Conservation (phyloP, 2,113 vertebrate species). For the Beaufortia kweichowensis region DNA sequence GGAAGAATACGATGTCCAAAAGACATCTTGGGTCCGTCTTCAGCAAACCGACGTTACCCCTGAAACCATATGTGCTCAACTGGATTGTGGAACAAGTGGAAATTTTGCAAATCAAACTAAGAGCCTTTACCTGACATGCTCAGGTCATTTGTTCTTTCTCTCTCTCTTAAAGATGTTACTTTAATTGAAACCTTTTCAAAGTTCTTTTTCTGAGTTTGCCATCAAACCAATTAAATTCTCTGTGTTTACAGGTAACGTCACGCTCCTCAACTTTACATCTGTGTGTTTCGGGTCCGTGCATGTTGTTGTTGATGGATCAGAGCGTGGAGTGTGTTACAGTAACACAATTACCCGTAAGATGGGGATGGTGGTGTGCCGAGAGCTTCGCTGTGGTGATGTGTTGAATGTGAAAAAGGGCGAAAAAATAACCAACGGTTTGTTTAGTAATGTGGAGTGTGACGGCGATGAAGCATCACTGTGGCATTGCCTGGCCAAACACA, state of each 20-base stretch:
- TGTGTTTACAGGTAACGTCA: background rate
- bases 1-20: background rate
- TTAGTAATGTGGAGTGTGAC: slow-evolving; percentile 49
- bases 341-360: fast-evolving
- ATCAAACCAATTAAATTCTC: background rate
- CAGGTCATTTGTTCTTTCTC: slow-evolving; percentile 56
- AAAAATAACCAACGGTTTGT: fast-evolving
- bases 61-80: slow-evolving; percentile 28
- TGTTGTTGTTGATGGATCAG: background rate
- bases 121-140: slow-evolving; percentile 53
- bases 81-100: slow-evolving; percentile 54
- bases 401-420: background rate
- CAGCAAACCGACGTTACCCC: fast-evolving
- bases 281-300: slow-evolving; percentile 40
- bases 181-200: no score
- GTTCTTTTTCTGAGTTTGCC: no score
- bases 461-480: slow-evolving; percentile 60
- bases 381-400: slow-evolving; percentile 57
- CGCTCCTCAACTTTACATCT: background rate
- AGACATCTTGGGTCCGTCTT: fast-evolving
- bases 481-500: slow-evolving; percentile 56
- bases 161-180: no score
- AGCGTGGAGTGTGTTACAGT: slow-evolving; percentile 41
- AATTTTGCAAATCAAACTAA: background rate
- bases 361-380: slow-evolving; percentile 54